Conservation (phyloP, 2,113 vertebrate genomes). For the Morone saxatilis region DNA sequence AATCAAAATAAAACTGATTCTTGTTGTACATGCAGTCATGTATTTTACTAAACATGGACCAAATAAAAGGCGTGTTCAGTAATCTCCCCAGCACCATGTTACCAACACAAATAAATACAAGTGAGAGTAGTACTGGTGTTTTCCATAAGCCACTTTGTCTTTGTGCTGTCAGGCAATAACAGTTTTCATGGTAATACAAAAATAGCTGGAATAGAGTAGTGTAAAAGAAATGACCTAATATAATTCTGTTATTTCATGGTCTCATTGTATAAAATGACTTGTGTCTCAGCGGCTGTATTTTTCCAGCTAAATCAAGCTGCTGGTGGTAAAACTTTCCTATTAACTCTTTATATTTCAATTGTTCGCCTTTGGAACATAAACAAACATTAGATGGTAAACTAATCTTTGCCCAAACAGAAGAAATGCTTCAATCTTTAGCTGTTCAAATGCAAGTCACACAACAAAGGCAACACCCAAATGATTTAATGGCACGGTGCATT, state of each 20-base stretch:
- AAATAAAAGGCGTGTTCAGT: too few species aligned
- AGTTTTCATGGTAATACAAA: conserved; percentile 6
- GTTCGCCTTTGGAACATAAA: conserved; percentile 22
- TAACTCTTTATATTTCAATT: conserved; percentile 11
- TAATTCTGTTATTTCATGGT: background rate
- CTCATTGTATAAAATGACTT: background rate
- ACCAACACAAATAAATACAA: background rate
- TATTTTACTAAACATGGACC: too few species aligned
- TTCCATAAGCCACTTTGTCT: background rate
- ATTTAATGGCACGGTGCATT: conserved; percentile 16
- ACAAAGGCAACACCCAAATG: conserved; percentile 43
- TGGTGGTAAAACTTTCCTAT: conserved; percentile 35
- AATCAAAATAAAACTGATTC: background rate
- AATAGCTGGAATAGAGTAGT: background rate
- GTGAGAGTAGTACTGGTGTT: background rate
- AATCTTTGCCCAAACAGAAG: conserved; percentile 40
- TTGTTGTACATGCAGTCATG: too few species aligned
- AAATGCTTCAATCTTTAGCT: conserved; percentile 22
- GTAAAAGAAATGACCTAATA: background rate
- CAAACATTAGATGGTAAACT: conserved; percentile 32
- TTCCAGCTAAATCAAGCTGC: conserved; percentile 31
- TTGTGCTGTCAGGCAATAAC: background rate
- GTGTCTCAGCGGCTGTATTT: conserved; percentile 25
- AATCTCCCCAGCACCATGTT: background rate
- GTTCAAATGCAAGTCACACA: conserved; percentile 44